A percentile compares a stretch with the other conserved stretches of the same genome.
phyloP scores from a whole-genome alignment of 2,888 invertebrate genomes.

The Sinelater perroti region DNA sequence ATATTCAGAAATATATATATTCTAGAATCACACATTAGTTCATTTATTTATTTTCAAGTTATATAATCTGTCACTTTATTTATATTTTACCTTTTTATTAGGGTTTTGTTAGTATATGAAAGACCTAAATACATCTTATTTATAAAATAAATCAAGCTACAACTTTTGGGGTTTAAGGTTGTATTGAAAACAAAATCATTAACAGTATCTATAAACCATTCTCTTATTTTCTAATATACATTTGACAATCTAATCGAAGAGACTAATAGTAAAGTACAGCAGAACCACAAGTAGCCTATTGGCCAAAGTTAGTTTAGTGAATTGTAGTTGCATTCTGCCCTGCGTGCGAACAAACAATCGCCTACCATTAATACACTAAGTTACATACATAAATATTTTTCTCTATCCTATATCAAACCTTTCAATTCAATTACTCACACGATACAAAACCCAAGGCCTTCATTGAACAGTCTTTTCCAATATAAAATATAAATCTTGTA shows the following conservation, averaged over 20 bases:
- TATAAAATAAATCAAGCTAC: no score
- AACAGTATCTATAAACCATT: conserved; percentile 26
- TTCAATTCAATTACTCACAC: not conserved
- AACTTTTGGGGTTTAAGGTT: conserved; percentile 6
- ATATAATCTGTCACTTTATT: no score
- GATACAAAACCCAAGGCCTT: not conserved
- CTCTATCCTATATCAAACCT: conserved; percentile 6
- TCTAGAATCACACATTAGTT: no score
- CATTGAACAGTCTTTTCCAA: conserved; percentile 6
- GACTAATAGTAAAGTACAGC: not conserved
- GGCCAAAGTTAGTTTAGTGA: no score
- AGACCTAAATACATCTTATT: no score
- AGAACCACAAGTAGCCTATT: no score
- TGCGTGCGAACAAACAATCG: no score
- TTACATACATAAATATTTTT: not conserved
- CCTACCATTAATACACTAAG: not conserved
- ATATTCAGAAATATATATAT: no score
- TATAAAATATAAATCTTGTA: conserved; percentile 6
- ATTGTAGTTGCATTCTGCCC: no score
- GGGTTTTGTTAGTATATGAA: no score
- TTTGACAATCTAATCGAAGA: not conserved
- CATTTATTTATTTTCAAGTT: no score
- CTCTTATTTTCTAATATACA: conserved; percentile 17
- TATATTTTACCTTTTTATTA: no score
- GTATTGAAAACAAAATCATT: conserved; percentile 23